phyloP scores from a whole-genome alignment of 2,113 vertebrate species.

The Oreotrochilus melanogaster region DNA sequence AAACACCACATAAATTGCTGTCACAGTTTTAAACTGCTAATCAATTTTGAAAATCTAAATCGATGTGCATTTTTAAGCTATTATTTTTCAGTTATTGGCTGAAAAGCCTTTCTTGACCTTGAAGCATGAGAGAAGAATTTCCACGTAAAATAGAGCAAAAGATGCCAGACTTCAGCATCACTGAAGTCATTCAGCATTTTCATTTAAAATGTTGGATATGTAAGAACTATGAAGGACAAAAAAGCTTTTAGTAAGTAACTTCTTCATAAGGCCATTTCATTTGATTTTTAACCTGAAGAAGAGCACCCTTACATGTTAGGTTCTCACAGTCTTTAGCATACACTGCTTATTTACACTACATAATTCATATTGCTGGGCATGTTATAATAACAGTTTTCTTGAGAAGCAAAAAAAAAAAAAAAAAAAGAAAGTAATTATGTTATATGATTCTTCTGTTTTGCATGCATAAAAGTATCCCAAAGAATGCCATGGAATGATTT shows the following conservation, averaged over 20 bases:
- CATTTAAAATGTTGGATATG: neutral
- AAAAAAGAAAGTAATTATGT: neutral
- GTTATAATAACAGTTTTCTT: neutral
- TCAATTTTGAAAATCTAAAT: conserved; percentile 72
- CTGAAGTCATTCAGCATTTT: too few relatives aligned
- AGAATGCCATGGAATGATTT: neutral
- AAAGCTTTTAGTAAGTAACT: neutral
- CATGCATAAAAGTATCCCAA: neutral
- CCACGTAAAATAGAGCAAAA: neutral
- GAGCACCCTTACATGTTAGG: neutral
- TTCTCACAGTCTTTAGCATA: neutral
- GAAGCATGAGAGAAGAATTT: conserved; percentile 32
- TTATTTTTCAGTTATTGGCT: conserved; percentile 44
- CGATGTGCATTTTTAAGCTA: conserved; percentile 37
- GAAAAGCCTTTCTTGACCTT: conserved; percentile 48
- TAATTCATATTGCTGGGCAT: neutral
- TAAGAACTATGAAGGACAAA: neutral
- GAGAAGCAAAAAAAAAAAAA: neutral
- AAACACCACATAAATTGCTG: conserved; percentile 51
- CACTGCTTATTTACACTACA: neutral
- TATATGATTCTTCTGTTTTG: neutral
- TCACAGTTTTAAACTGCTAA: conserved; percentile 35
- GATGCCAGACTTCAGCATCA: neutral
- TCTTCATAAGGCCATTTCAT: neutral
- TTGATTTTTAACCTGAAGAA: neutral